A percentile compares a stretch with the other conserved stretches of the same genome.
phyloP scores from a whole-genome alignment of 2,797 vertebrate genomes.

The Chaetophractus vellerosus region DNA sequence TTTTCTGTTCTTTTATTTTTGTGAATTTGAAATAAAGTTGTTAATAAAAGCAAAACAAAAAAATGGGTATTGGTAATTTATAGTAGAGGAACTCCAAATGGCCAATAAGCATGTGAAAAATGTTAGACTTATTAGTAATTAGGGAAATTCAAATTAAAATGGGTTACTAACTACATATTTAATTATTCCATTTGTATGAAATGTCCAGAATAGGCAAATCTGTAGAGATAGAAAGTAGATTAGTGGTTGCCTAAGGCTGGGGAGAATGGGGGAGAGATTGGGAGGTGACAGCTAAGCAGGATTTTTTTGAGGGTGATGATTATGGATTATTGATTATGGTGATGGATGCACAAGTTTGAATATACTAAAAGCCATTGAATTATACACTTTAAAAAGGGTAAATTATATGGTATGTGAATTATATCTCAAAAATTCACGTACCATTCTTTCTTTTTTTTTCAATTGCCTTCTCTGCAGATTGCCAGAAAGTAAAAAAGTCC shows the following conservation, averaged over 20 bases:
- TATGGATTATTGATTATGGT: not conserved
- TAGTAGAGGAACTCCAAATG: not conserved
- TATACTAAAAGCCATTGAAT: not conserved
- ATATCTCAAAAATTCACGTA: not conserved
- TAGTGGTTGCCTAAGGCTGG: not conserved
- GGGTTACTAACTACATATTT: not conserved
- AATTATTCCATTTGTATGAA: not conserved
- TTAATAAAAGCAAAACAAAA: too few species aligned
- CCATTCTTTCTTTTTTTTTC: too few species aligned
- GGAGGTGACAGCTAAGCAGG: not conserved
- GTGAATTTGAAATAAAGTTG: too few species aligned
- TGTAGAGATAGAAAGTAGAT: not conserved
- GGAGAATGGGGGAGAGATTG: too few species aligned
- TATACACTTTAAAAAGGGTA: not conserved
- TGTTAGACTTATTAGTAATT: not conserved
- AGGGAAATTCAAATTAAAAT: constrained; percentile 23
- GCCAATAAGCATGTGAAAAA: not conserved
- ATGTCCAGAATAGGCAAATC: not conserved
- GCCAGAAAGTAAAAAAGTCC: not conserved
- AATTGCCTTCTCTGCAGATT: not conserved
- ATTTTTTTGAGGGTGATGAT: not conserved
- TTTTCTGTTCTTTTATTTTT: too few species aligned
- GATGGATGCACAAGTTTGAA: not conserved
- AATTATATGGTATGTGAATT: not conserved
- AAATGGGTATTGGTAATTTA: not conserved